These are phyloP conservation scores for Paracentrotus lividus DNA, from an alignment of 53 echinoderm and acorn worm species.

Conservation along the genomic window DNA sequence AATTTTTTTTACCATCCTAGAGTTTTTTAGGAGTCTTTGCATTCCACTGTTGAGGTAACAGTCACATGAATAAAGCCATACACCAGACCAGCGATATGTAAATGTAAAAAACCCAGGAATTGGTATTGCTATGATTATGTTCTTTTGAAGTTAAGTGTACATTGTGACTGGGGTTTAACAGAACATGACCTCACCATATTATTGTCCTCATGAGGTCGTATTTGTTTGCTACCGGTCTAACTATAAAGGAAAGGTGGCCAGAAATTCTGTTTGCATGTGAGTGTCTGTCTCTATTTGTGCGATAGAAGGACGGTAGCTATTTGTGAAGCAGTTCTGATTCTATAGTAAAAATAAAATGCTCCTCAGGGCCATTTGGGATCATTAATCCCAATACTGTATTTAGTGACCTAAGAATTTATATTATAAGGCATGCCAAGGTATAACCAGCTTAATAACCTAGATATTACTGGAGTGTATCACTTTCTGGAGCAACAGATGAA, in stretches of 20 bases:
- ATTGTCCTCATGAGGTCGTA: not conserved
- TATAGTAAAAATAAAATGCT: not conserved
- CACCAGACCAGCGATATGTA: no score
- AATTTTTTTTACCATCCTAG: no score
- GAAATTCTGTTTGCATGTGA: not conserved
- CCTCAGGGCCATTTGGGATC: not conserved
- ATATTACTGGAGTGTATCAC: not conserved
- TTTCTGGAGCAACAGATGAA: not conserved
- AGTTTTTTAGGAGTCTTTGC: no score
- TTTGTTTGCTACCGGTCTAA: conserved; percentile 36
- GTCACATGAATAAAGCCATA: no score
- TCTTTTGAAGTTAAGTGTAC: no score
- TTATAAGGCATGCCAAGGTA: not conserved
- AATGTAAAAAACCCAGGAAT: no score
- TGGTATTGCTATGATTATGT: no score
- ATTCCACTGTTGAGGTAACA: no score
- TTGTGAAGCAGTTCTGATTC: not conserved
- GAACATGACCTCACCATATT: not conserved
- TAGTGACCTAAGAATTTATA: not conserved
- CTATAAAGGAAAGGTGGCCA: not conserved
- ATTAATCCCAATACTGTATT: not conserved
- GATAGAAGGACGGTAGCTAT: conserved; percentile 16
- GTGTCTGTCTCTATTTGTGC: conserved; percentile 23
- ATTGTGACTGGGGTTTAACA: no score
- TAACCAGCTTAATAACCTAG: not conserved